phyloP scores from a whole-genome alignment of 2,113 vertebrate genomes.

The Pleuronectes platessa region DNA sequence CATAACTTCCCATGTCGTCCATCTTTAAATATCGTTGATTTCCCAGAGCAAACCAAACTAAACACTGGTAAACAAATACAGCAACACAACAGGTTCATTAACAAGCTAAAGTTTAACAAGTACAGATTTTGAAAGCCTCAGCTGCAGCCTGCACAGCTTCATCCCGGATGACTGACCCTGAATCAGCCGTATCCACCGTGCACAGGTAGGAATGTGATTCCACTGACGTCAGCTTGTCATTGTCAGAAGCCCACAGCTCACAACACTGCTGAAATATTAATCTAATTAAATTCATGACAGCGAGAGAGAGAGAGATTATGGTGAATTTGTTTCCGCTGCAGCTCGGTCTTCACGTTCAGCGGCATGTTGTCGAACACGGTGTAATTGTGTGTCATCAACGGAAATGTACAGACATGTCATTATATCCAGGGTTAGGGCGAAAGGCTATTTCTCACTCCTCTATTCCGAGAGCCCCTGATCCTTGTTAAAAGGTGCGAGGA shows the following conservation, averaged over 20 bases:
- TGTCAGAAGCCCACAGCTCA: not conserved
- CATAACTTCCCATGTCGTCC: too few relatives aligned
- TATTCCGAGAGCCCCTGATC: too few relatives aligned
- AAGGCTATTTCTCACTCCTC: not conserved
- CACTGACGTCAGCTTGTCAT: too few relatives aligned
- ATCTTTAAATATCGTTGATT: not conserved
- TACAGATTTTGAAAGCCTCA: too few relatives aligned
- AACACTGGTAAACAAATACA: not conserved
- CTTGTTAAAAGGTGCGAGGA: too few relatives aligned
- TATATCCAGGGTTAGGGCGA: conserved; percentile 10
- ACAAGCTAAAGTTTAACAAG: too few relatives aligned
- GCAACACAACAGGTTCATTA: too few relatives aligned
- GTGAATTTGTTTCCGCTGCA: not conserved
- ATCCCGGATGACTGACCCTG: too few relatives aligned
- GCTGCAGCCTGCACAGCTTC: too few relatives aligned
- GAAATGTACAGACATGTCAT: conserved; percentile 14
- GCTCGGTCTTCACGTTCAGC: not conserved
- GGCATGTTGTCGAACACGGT: not conserved
- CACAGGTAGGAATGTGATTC: too few relatives aligned
- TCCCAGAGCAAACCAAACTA: too few relatives aligned
- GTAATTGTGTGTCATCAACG: conserved; percentile 4
- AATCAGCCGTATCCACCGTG: too few relatives aligned
- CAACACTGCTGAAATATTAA: conserved; percentile 7
- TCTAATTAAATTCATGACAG: conserved; percentile 4
- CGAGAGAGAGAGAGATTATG: conserved; percentile 9